Evolutionary conservation across 2,113 vertebrate species (phyloP).

Genomic region (Ophthalmolycus amberensis): DNA sequence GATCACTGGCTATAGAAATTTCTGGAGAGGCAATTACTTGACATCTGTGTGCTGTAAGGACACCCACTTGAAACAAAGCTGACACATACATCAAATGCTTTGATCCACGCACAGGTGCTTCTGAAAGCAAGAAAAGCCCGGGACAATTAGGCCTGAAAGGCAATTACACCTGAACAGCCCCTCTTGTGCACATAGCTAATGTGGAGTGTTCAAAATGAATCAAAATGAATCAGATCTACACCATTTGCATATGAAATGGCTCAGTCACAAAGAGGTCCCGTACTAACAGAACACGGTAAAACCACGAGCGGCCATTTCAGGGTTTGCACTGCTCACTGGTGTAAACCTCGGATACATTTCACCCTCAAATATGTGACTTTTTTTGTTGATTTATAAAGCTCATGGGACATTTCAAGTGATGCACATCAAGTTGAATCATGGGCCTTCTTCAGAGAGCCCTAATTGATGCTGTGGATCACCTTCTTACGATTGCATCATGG

Average conservation of each 20-base stretch:
- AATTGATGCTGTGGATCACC: not conserved
- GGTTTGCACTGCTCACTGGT: slow-evolving; percentile 1
- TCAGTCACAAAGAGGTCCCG: slow-evolving; percentile 73
- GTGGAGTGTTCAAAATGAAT: slow-evolving; percentile 69
- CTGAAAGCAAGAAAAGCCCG: slow-evolving; percentile 72
- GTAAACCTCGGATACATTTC: slow-evolving; percentile 7
- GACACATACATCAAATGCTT: slow-evolving; percentile 78
- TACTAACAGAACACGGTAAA: slow-evolving; percentile 50
- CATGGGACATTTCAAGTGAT: not conserved
- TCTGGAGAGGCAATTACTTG: slow-evolving; percentile 72
- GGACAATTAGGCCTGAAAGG: slow-evolving; percentile 78
- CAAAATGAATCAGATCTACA: slow-evolving; percentile 78
- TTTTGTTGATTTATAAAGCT: not conserved
- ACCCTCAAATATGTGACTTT: slow-evolving; percentile 10
- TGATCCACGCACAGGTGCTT: slow-evolving; percentile 84
- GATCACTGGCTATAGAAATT: slow-evolving; percentile 62
- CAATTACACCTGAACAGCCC: slow-evolving; percentile 81
- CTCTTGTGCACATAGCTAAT: slow-evolving; percentile 67
- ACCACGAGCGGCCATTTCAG: not conserved
- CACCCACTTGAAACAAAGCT: slow-evolving; percentile 76
- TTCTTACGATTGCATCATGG: not conserved
- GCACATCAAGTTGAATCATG: too few relatives aligned
- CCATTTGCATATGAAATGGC: slow-evolving; percentile 82
- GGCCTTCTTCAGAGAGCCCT: not conserved
- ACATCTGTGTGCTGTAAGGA: slow-evolving; percentile 67